Percentiles rank a stretch among this genome's conserved stretches.
Evolutionary conservation across 2,888 invertebrate genomes (phyloP).

Genomic region (Chesias legatella): DNA sequence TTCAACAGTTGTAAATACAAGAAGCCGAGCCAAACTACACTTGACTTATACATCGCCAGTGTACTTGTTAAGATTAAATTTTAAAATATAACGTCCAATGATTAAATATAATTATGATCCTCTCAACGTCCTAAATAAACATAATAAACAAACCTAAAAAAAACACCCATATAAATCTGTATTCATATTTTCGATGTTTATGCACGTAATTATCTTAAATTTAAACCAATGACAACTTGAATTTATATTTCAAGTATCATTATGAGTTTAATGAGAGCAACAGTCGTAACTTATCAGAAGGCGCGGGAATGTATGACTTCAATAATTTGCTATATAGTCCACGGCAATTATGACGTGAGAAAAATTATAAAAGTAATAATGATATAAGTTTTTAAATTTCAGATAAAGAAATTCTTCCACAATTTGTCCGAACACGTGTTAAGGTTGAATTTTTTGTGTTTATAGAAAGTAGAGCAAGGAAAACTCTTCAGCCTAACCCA

Average conservation of each 20-base stretch:
- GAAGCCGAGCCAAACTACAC: no score
- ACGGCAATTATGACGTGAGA: background rate
- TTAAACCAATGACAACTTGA: background rate
- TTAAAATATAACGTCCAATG: slow-evolving; percentile 2
- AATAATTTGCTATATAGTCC: background rate
- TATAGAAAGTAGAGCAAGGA: no score
- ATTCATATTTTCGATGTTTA: slow-evolving; percentile 6
- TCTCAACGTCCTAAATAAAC: slow-evolving; percentile 15
- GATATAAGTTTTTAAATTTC: no score
- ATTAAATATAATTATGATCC: background rate
- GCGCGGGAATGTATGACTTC: background rate
- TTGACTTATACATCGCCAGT: background rate
- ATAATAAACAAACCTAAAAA: no score
- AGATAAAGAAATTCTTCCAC: no score
- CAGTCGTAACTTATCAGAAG: background rate
- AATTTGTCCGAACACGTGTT: no score
- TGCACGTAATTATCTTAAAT: slow-evolving; percentile 5
- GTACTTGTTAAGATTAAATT: background rate
- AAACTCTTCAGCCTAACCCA: no score
- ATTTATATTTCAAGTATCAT: background rate
- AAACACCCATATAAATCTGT: slow-evolving; percentile 6
- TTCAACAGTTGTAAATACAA: no score
- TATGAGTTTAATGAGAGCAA: background rate
- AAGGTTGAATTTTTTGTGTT: no score
- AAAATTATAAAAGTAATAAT: no score